Percentiles rank a stretch among this genome's conserved stretches.
phyloP scores from a whole-genome alignment of 2,113 vertebrate species.

The Seriola dumerili region DNA sequence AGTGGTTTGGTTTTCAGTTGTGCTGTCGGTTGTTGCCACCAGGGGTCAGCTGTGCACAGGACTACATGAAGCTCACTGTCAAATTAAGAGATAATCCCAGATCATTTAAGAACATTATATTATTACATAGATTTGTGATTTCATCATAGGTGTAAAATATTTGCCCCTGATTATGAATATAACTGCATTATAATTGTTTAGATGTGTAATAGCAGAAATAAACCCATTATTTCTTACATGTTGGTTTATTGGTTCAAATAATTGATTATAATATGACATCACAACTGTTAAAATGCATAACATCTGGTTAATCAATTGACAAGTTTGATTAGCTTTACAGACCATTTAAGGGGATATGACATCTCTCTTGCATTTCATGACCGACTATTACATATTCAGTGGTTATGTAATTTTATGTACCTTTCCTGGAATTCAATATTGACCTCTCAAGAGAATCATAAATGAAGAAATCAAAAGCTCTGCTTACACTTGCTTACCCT shows the following conservation, averaged over 20 bases:
- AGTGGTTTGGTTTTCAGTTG: slow-evolving; percentile 11
- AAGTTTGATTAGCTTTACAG: not conserved
- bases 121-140: not conserved
- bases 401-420: not conserved
- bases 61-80: slow-evolving; percentile 2
- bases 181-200: not conserved
- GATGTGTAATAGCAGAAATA: not conserved
- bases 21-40: slow-evolving; percentile 56
- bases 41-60: slow-evolving; percentile 79
- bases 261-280: not conserved
- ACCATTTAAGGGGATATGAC: not conserved
- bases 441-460: not conserved
- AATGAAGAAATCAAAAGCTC: not conserved
- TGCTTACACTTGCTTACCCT: not conserved
- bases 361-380: not conserved
- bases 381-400: not conserved
- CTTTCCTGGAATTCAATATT: not conserved
- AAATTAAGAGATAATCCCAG: not conserved
- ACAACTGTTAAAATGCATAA: not conserved
- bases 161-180: not conserved
- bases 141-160: not conserved
- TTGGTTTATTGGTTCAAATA: not conserved
- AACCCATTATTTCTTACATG: not conserved
- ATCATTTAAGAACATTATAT: not conserved
- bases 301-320: not conserved